Base-by-base conservation (phyloP, 2,888 invertebrate species). In the Drosophila prolongata region DNA sequence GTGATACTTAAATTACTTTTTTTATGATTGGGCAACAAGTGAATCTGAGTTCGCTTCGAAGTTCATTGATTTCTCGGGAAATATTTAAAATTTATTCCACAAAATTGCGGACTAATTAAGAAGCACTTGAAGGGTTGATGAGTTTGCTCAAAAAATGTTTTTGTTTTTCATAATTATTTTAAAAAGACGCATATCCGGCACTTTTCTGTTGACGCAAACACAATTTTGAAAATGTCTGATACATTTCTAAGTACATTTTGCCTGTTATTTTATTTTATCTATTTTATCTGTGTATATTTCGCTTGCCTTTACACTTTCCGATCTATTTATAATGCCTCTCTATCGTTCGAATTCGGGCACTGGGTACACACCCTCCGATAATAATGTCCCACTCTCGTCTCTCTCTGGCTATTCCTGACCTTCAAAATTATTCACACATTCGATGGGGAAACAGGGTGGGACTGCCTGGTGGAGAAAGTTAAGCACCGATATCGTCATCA, bases 1-100 rank as follows among this genome's bases (percentile, higher is more conserved):
- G 89, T 89, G 84, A 83, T 80, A 61, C 74, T 76, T 64, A 76
- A 80, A 80, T 80, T 59, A 71, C 67, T 57, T 59, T 69, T 86
- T 83, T 76, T 72, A 75, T 77, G 78, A 30, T 43, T 6, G 24
- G 13, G 59, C 73, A 68, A 66, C 78, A 75, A 80, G 81, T 77
- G 87, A 80, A 68, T 79, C 34, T 56, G 57, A 68, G 46, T 14
- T 67, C 40, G 35, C 35, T 43, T 40, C 10, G 11, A 19, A 56
- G 72, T 79, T 80, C 67, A 47, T 85, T 76, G 69, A 77, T 44
- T 67, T 68, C 50, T 40, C 50, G 24, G 1, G 24, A 47, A 61
- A 61, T 44, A 10, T 35, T 9, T 46, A 0, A 6, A 27, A 54
- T 54, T 47, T 66, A 66, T 38, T 67, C 40, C 30, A 24, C 19